Conservation (phyloP, 2,888 invertebrate genomes). For the Chloroclysta siterata region DNA sequence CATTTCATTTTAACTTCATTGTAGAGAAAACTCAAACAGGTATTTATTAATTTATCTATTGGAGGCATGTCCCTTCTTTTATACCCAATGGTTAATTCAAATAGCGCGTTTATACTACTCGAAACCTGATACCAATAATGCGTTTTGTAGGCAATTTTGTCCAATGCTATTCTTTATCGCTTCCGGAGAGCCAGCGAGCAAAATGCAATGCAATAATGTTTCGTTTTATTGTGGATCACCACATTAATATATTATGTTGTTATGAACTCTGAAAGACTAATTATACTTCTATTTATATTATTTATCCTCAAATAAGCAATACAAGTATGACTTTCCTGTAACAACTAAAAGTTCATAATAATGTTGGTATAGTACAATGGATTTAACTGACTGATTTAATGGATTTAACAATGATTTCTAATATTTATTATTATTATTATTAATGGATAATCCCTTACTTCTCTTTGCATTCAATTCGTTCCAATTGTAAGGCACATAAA, state of each 20-base stretch:
- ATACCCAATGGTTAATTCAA: too few species aligned
- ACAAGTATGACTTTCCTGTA: not conserved
- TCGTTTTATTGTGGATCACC: not conserved
- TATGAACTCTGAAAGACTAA: too few species aligned
- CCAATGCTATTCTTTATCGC: slow-evolving; percentile 21
- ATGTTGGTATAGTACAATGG: too few species aligned
- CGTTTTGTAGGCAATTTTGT: slow-evolving; percentile 18
- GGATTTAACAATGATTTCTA: too few species aligned
- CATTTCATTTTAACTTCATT: too few species aligned
- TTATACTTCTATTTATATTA: not conserved
- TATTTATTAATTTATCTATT: too few species aligned
- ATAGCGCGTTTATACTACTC: not conserved
- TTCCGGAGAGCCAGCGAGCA: slow-evolving; percentile 16
- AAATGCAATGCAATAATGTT: not conserved
- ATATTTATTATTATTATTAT: too few species aligned
- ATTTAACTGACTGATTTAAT: too few species aligned
- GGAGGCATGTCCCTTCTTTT: too few species aligned
- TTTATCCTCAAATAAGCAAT: not conserved
- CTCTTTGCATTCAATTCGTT: not conserved
- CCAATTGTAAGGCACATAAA: not conserved
- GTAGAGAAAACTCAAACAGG: too few species aligned
- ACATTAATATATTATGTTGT: too few species aligned
- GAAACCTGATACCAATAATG: not conserved
- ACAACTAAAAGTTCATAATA: not conserved
- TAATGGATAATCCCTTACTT: too few species aligned